A percentile compares a stretch with the other conserved stretches of the same genome.
Conservation (phyloP, 2,888 invertebrate genomes). For the Salticus scenicus region DNA sequence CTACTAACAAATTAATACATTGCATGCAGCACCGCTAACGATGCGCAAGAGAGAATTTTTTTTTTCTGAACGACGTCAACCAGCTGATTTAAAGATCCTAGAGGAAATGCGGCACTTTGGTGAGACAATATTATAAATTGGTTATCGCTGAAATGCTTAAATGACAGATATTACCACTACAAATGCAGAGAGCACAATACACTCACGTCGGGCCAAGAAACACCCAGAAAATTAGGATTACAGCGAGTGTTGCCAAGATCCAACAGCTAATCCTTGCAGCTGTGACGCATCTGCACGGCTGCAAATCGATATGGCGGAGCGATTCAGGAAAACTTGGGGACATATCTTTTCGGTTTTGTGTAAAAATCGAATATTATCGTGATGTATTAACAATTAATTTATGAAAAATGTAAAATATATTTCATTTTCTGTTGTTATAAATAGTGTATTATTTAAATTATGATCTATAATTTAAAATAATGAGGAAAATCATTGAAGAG, state of each 20-base stretch:
- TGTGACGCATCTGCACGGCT: slow-evolving; percentile 59
- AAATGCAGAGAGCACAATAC: slow-evolving; percentile 10
- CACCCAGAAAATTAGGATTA: slow-evolving; percentile 64
- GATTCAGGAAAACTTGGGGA: too few relatives aligned
- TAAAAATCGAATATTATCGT: too few relatives aligned
- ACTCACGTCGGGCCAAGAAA: slow-evolving; percentile 29
- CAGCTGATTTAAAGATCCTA: slow-evolving; percentile 10
- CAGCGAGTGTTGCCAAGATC: slow-evolving; percentile 49
- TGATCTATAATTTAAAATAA: too few relatives aligned
- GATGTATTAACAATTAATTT: too few relatives aligned
- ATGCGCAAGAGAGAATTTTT: slow-evolving; percentile 1
- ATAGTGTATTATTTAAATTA: too few relatives aligned
- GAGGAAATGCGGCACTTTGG: slow-evolving; percentile 26
- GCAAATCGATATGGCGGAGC: slow-evolving; percentile 41
- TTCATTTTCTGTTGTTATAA: too few relatives aligned
- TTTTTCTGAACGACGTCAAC: neutral
- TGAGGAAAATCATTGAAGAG: too few relatives aligned
- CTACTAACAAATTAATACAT: neutral
- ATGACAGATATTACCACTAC: slow-evolving; percentile 5
- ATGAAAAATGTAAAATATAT: too few relatives aligned
- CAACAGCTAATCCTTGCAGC: slow-evolving; percentile 30
- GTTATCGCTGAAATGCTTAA: neutral
- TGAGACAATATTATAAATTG: slow-evolving; percentile 8
- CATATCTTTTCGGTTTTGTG: too few relatives aligned
- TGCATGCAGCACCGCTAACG: slow-evolving; percentile 6